Conservation (phyloP, 2,888 invertebrate species). For the Hirtodrosophila trivittata region DNA sequence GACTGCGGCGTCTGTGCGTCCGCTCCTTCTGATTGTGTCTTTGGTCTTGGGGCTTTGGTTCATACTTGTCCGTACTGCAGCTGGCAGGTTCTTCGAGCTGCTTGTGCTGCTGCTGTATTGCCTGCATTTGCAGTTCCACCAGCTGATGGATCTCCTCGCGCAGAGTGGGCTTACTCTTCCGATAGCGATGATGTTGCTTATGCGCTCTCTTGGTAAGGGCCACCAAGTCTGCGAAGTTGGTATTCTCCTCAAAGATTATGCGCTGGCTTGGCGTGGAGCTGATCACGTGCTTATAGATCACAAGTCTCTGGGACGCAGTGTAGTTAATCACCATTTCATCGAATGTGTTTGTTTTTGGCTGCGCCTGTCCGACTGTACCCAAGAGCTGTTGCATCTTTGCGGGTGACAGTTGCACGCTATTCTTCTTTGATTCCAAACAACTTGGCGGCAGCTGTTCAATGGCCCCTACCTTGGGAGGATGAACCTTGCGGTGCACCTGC, state of each 20-base stretch:
- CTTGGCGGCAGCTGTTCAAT: conserved; percentile 19
- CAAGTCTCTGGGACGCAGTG: conserved; percentile 64
- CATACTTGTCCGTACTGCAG: not conserved
- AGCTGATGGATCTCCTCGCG: conserved; percentile 81
- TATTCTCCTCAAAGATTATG: conserved; percentile 34
- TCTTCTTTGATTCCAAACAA: conserved; percentile 10
- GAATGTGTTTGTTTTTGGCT: conserved; percentile 45
- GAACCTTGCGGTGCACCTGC: conserved; percentile 14
- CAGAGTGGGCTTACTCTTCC: conserved; percentile 80
- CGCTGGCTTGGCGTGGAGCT: conserved; percentile 37
- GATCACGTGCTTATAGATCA: conserved; percentile 77
- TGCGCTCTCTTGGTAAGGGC: conserved; percentile 74
- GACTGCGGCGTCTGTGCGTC: too few species aligned
- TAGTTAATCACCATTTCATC: conserved; percentile 74
- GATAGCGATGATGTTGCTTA: conserved; percentile 73
- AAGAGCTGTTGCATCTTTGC: conserved; percentile 47
- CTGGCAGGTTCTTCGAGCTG: not conserved
- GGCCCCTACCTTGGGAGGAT: too few species aligned
- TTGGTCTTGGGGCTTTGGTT: too few species aligned
- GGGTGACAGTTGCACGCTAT: conserved; percentile 31
- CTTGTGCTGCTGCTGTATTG: conserved; percentile 47
- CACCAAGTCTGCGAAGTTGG: conserved; percentile 79
- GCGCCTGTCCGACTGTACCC: not conserved
- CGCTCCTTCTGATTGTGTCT: too few species aligned
- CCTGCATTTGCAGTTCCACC: conserved; percentile 82